Evolutionary conservation across 2,888 invertebrate species (phyloP).

Genomic region (Girardia tigrina): DNA sequence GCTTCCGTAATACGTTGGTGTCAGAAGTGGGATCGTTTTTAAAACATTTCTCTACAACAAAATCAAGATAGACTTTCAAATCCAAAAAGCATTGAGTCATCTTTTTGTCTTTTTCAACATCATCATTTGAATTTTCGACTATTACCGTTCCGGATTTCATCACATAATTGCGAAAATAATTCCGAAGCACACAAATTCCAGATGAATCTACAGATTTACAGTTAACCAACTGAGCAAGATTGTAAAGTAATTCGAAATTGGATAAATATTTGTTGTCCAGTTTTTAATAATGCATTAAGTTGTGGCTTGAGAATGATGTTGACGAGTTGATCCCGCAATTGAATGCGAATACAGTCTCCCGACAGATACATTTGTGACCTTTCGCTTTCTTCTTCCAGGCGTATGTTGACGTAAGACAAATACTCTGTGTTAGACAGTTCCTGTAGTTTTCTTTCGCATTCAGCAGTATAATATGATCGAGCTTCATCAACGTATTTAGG

Average conservation of each 20-base stretch:
- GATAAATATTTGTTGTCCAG: slow-evolving; percentile 4
- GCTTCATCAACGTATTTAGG: slow-evolving; percentile 15
- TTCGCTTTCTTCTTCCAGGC: slow-evolving; percentile 14
- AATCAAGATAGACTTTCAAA: slow-evolving; percentile 92
- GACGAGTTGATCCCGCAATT: slow-evolving; percentile 19
- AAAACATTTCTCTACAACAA: slow-evolving; percentile 76
- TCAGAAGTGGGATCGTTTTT: too few species aligned
- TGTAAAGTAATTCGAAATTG: slow-evolving; percentile 11
- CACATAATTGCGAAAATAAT: neutral
- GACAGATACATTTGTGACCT: slow-evolving; percentile 9
- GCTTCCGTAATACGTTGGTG: too few species aligned
- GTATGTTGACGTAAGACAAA: neutral
- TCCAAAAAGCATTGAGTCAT: slow-evolving; percentile 52
- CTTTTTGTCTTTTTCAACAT: neutral
- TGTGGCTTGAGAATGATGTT: neutral
- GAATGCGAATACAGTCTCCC: neutral
- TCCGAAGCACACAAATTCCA: neutral
- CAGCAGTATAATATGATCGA: neutral
- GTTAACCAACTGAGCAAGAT: neutral
- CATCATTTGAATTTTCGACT: neutral
- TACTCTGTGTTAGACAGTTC: neutral
- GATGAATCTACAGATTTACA: neutral
- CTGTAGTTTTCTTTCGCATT: neutral
- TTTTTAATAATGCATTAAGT: neutral
- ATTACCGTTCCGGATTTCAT: neutral